Evolutionary conservation across 2,113 vertebrate species (phyloP).

Genomic region (Pygoscelis antarcticus): DNA sequence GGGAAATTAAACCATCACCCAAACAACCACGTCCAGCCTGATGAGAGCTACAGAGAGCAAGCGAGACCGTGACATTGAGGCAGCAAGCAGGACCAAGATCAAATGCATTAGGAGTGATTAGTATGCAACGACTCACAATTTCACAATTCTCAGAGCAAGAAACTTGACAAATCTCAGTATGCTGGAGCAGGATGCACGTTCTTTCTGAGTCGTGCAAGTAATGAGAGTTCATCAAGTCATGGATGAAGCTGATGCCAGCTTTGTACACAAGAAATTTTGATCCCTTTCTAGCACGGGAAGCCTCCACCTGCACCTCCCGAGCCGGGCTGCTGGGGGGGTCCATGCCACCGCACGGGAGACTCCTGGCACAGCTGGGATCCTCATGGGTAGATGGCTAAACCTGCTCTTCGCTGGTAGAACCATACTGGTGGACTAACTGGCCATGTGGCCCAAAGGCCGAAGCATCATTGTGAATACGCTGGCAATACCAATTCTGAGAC

Average conservation of each 20-base stretch:
- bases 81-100: rapidly evolving
- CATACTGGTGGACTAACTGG: background rate
- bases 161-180: background rate
- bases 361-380: background rate
- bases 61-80: rapidly evolving
- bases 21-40: rapidly evolving
- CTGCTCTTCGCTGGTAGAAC: background rate
- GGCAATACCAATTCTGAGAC: background rate
- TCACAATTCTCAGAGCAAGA: background rate
- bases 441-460: background rate
- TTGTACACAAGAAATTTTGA: background rate
- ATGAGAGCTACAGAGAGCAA: background rate
- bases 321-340: rapidly evolving
- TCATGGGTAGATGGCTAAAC: rapidly evolving
- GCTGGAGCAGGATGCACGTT: background rate
- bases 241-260: rapidly evolving
- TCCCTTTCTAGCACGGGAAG: background rate
- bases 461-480: background rate
- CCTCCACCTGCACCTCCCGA: background rate
- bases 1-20: background rate
- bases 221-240: background rate
- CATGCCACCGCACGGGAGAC: rapidly evolving
- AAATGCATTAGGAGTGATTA: background rate
- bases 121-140: background rate
- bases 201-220: background rate